Evolutionary conservation across 2,113 vertebrate species (phyloP).

Genomic region (Gulo gulo): DNA sequence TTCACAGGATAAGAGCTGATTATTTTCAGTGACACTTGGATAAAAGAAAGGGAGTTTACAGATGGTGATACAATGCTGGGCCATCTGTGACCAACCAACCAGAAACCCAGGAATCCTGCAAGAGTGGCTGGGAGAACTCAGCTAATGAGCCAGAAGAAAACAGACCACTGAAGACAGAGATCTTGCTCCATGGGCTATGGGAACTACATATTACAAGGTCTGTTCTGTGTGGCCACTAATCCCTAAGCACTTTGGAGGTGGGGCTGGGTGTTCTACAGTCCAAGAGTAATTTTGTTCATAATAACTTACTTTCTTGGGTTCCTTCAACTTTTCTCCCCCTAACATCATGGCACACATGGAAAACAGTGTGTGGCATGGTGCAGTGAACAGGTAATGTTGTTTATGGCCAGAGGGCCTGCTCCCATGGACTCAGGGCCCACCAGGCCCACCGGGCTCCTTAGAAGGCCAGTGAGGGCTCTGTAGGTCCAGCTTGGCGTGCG

Average conservation of each 20-base stretch:
- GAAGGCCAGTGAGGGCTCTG: neutral
- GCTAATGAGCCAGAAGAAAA: neutral
- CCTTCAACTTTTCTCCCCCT: neutral
- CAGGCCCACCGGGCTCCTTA: neutral
- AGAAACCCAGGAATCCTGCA: neutral
- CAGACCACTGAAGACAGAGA: neutral
- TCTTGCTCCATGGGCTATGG: neutral
- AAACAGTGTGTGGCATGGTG: neutral
- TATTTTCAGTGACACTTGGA: neutral
- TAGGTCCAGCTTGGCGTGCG: accelerated
- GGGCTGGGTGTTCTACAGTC: neutral
- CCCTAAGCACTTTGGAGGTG: neutral
- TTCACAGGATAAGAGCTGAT: neutral
- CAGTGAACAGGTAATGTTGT: neutral
- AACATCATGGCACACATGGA: neutral
- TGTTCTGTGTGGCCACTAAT: neutral
- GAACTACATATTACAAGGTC: neutral
- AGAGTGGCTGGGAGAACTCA: neutral
- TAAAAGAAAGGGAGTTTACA: neutral
- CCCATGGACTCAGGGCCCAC: neutral
- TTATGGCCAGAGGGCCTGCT: neutral
- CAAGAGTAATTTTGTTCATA: neutral
- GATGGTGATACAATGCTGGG: neutral
- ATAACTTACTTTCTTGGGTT: neutral
- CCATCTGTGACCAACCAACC: neutral